These are phyloP conservation scores for Protophormia terraenovae DNA, from an alignment of 2,888 invertebrate species.

Conservation along the genomic window DNA sequence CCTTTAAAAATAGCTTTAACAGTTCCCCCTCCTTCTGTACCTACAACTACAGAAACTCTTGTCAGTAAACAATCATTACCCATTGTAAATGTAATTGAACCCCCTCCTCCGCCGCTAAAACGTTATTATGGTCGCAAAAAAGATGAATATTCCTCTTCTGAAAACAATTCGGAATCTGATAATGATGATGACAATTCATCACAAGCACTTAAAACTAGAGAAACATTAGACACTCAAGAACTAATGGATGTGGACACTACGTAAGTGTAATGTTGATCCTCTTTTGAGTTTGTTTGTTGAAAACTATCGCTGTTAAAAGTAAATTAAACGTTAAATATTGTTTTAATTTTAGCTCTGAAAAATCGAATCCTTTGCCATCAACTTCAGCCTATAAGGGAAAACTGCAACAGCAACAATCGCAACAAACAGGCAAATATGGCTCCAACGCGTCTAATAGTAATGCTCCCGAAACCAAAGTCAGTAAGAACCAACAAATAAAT, in stretches of 20 bases:
- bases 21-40: slow-evolving; percentile 56
- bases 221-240: slow-evolving; percentile 77
- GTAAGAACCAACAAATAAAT: slow-evolving; percentile 89
- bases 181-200: slow-evolving; percentile 44
- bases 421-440: slow-evolving; percentile 81
- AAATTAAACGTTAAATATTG: slow-evolving; percentile 8
- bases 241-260: slow-evolving; percentile 78
- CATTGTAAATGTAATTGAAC: slow-evolving; percentile 74
- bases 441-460: slow-evolving; percentile 73
- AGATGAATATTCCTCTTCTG: slow-evolving; percentile 82
- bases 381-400: slow-evolving; percentile 77
- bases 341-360: slow-evolving; percentile 75
- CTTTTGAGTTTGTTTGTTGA: slow-evolving; percentile 6
- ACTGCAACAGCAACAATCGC: slow-evolving; percentile 73
- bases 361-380: slow-evolving; percentile 80
- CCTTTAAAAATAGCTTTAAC: slow-evolving; percentile 14
- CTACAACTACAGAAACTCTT: slow-evolving; percentile 36
- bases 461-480: slow-evolving; percentile 95
- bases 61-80: slow-evolving; percentile 33
- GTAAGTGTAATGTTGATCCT: slow-evolving; percentile 79
- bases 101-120: slow-evolving; percentile 81
- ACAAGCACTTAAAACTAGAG: slow-evolving; percentile 65
- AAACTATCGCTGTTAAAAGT: not conserved
- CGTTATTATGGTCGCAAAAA: slow-evolving; percentile 84
- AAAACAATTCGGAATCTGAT: slow-evolving; percentile 73